These are phyloP conservation scores for Musca vetustissima DNA, from an alignment of 1,140 invertebrate genomes.

Conservation along the genomic window DNA sequence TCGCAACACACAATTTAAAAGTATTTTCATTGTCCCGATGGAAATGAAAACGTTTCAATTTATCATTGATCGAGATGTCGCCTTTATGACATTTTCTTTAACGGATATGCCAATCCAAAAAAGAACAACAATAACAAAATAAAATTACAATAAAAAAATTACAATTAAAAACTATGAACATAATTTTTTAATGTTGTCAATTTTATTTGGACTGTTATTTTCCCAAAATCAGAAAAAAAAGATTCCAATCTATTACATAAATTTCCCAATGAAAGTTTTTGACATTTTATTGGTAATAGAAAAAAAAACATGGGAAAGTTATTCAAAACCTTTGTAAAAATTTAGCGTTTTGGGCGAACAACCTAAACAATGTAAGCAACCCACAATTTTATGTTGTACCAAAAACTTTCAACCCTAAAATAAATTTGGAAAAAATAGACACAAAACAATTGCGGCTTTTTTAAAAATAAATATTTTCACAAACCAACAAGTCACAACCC, in stretches of 20 bases:
- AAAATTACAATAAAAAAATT: slow-evolving; percentile 5
- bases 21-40: background rate
- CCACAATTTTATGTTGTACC: background rate
- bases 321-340: too few relatives aligned
- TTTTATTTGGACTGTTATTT: background rate
- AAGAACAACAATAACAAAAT: background rate
- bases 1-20: slow-evolving; percentile 27
- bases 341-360: too few relatives aligned
- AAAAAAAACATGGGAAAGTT: too few relatives aligned
- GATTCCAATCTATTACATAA: background rate
- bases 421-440: background rate
- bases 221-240: too few relatives aligned
- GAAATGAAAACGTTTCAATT: slow-evolving; percentile 20
- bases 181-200: background rate
- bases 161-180: slow-evolving; percentile 2
- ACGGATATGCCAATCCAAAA: background rate
- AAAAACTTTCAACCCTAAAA: background rate
- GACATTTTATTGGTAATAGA: too few relatives aligned
- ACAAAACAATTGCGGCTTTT: background rate
- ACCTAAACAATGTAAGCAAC: too few relatives aligned
- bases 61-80: background rate
- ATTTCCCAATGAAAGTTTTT: too few relatives aligned
- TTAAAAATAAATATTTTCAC: too few relatives aligned
- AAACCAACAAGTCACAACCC: background rate
- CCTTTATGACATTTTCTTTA: background rate